These are phyloP conservation scores for Tetramorium simillimum DNA, from an alignment of 1,140 invertebrate species.

Conservation along the genomic window DNA sequence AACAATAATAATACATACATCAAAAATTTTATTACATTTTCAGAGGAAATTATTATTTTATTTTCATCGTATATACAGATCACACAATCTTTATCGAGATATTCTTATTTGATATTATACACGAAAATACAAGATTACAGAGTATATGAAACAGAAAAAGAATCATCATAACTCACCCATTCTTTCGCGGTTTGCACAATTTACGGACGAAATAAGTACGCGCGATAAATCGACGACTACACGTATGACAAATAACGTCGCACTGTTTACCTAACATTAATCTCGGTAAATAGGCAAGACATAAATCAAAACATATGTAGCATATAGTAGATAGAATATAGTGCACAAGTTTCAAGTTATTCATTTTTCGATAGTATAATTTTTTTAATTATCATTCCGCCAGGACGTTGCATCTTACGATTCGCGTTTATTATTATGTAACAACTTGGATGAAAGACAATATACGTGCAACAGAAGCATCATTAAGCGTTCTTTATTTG, in stretches of 20 bases:
- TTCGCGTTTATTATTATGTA: conserved; percentile 5
- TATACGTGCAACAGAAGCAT: background rate
- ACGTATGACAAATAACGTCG: conserved; percentile 34
- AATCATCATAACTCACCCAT: conserved; percentile 5
- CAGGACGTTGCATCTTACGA: background rate
- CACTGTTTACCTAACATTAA: conserved; percentile 42
- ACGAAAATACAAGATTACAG: background rate
- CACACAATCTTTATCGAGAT: background rate
- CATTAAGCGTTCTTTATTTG: conserved; percentile 28
- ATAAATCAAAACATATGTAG: conserved; percentile 27
- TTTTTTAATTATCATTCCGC: background rate
- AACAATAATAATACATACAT: background rate
- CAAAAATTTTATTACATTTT: background rate
- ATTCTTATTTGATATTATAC: background rate
- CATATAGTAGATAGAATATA: background rate
- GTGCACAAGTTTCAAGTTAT: background rate
- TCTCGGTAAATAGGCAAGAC: conserved; percentile 25
- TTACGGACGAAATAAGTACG: conserved; percentile 39
- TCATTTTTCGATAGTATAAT: background rate
- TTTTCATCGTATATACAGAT: background rate
- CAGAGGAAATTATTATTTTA: background rate
- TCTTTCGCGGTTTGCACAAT: background rate
- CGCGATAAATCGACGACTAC: conserved; percentile 24
- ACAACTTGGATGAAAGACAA: background rate
- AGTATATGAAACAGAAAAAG: background rate